Base-by-base conservation (phyloP, 2,888 invertebrate genomes). In the Cheilosia pagana region DNA sequence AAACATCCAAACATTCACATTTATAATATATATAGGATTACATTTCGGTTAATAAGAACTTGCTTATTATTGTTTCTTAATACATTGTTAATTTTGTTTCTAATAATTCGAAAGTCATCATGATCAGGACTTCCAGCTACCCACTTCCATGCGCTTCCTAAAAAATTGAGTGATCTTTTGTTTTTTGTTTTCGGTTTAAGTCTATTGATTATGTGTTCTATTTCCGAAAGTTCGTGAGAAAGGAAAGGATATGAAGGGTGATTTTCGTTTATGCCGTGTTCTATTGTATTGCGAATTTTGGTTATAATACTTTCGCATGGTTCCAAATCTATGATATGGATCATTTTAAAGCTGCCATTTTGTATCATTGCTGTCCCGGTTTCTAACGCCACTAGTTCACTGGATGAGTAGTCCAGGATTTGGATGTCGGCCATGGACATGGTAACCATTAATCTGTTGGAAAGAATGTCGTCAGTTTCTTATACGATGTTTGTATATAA, bases 401-500 rank as follows among this genome's bases (percentile, higher is more conserved):
- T 59, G 23, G 74, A 67, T 16, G 74, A 28, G 19, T 65, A 67
- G 53, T 74, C 67, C 16, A 81, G 43, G 25, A 74, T 75, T 35
- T 68, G 67, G 28, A 62, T 50, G 14, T 62, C 23, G 1, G 65
- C 65, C 2, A 35, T 43, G 7, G 14, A 16, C 16, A 23, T 45
- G 41, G 52, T 31, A 3, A 39, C 5, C 2, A 39, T 2, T 23
- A 19, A 60, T 39, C 53, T 63, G 16, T 31, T 21, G 41, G n/a
- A 23, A 65, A 25, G 14, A 52, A 41, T 19, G 53, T n/a, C 14
- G n/a, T 79, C 41, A 81, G 10, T 62, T 68, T 67, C 55, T 53
- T 12, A 85, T 79, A 55, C 62, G 59, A 16, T 59, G 71, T 57
- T 85, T 85, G 14, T 75, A 70, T 16, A 85, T 60, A 12, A 28